Evolutionary conservation across 92 coral and sea anemone genomes (phyloP).

Genomic region (Palythoa grandiflora): DNA sequence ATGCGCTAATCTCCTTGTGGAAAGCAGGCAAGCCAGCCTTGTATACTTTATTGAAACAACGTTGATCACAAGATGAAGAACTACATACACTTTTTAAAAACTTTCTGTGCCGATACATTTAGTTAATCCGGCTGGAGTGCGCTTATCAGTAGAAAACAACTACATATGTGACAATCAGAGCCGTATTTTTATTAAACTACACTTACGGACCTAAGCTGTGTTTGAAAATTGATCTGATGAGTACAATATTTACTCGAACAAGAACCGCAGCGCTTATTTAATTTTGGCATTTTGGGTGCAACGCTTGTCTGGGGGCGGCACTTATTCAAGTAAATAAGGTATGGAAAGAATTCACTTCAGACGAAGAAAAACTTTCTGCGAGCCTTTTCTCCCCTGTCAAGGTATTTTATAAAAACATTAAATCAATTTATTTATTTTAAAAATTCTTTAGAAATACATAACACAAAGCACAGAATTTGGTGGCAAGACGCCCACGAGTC

Average conservation of each 20-base stretch:
- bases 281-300: too few relatives aligned
- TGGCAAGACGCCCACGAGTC: constrained; percentile 28
- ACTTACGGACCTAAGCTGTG: neutral
- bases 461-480: constrained; percentile 18
- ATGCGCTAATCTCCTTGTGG: too few relatives aligned
- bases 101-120: neutral
- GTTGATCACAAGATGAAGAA: neutral
- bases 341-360: neutral
- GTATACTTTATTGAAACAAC: neutral
- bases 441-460: constrained; percentile 1
- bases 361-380: neutral
- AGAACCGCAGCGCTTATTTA: too few relatives aligned
- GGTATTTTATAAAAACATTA: neutral
- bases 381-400: neutral
- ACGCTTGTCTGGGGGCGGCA: neutral
- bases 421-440: neutral
- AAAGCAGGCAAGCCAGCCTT: too few relatives aligned
- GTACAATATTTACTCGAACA: too few relatives aligned
- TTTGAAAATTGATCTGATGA: neutral
- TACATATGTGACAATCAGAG: neutral
- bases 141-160: neutral
- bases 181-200: neutral
- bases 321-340: neutral
- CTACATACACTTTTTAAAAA: neutral
- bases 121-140: neutral